Evolutionary conservation across 2,113 vertebrate species (phyloP).

Genomic region (Trematocara nigrifrons): DNA sequence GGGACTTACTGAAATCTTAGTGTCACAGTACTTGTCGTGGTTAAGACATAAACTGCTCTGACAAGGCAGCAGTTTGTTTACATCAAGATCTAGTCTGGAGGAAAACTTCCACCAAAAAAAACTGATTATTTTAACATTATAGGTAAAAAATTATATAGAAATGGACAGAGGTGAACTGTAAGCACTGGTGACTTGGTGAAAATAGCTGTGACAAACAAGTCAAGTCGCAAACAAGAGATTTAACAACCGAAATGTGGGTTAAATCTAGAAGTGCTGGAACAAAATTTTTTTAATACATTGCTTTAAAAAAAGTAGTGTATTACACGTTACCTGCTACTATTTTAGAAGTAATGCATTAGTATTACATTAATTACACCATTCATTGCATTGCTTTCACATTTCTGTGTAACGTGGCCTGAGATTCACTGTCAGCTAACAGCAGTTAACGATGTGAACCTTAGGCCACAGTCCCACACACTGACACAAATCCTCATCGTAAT

Average conservation of each 20-base stretch:
- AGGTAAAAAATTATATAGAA: not conserved
- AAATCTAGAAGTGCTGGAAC: not conserved
- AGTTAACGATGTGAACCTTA: not conserved
- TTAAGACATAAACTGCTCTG: not conserved
- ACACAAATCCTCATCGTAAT: not conserved
- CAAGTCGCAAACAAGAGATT: not conserved
- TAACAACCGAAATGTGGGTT: not conserved
- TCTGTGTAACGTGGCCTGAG: not conserved
- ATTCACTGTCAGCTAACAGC: not conserved
- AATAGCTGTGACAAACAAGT: not conserved
- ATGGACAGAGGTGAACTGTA: not conserved
- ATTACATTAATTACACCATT: not conserved
- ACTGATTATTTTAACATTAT: not conserved
- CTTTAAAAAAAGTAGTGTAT: not conserved
- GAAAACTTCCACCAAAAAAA: not conserved
- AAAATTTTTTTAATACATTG: rapidly evolving
- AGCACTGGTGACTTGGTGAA: not conserved
- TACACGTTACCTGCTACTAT: not conserved
- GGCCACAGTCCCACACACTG: not conserved
- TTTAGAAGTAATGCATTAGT: not conserved
- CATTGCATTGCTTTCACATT: not conserved
- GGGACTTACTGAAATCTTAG: not conserved
- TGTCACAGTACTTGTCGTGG: rapidly evolving
- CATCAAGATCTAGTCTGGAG: not conserved
- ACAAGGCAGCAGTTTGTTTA: not conserved